These are phyloP conservation scores for Aplysina aerophoba DNA, from an alignment of 37 sponge, comb jelly and placozoan species.

Conservation along the genomic window DNA sequence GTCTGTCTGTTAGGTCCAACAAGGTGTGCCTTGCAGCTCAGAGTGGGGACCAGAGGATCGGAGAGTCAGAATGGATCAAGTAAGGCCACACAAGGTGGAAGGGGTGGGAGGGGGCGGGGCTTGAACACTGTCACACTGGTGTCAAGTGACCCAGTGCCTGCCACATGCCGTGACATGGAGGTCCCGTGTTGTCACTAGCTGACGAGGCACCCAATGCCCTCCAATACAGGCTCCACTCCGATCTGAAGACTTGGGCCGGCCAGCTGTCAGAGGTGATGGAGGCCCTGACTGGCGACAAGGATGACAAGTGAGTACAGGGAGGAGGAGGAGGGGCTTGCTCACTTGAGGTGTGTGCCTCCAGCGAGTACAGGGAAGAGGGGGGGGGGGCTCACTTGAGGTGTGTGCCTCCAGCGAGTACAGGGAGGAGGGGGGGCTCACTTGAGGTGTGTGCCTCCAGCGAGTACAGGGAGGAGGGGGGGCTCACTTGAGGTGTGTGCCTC, in stretches of 20 bases:
- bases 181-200: neutral
- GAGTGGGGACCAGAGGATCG: neutral
- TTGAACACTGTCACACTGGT: too few relatives aligned
- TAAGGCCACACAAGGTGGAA: neutral
- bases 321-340: too few relatives aligned
- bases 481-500: too few relatives aligned
- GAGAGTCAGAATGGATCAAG: constrained; percentile 64
- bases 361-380: too few relatives aligned
- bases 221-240: constrained; percentile 19
- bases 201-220: neutral
- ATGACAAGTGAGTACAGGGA: neutral
- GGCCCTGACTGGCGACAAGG: neutral
- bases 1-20: neutral
- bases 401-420: too few relatives aligned
- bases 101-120: neutral
- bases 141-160: neutral
- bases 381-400: too few relatives aligned
- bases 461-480: too few relatives aligned
- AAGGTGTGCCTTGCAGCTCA: neutral
- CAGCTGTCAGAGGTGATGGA: neutral
- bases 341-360: too few relatives aligned
- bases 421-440: too few relatives aligned
- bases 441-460: too few relatives aligned
- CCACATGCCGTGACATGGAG: neutral
- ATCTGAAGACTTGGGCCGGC: neutral